Evolutionary conservation across 2,888 invertebrate species (phyloP).

Genomic region (Temnothorax ravouxi): DNA sequence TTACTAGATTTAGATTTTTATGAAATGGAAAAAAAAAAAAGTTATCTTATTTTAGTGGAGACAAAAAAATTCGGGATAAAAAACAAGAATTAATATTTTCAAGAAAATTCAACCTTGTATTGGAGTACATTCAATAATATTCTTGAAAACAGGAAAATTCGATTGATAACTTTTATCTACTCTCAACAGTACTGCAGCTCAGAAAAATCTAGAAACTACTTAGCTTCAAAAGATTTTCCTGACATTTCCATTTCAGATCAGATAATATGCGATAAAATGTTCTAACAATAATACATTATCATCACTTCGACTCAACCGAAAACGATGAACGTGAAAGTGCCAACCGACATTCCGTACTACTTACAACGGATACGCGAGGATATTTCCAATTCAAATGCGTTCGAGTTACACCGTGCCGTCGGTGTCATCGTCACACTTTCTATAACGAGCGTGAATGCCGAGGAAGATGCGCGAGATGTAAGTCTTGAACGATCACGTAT

Average conservation of each 20-base stretch:
- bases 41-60: not conserved
- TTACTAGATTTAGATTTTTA: not conserved
- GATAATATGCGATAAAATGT: not conserved
- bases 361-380: constrained; percentile 38
- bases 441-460: constrained; percentile 40
- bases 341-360: constrained; percentile 54
- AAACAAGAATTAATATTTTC: not conserved
- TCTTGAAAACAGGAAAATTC: not conserved
- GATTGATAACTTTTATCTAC: not conserved
- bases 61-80: not conserved
- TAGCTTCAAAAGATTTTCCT: not conserved
- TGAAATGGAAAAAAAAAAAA: not conserved
- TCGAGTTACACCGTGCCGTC: constrained; percentile 44
- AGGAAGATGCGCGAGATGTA: not conserved
- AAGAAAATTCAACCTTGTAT: not conserved
- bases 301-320: not conserved
- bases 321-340: constrained; percentile 60
- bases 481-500: constrained; percentile 13
- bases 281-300: not conserved
- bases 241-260: not conserved
- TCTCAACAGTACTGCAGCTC: not conserved
- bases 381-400: constrained; percentile 69
- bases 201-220: not conserved
- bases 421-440: constrained; percentile 65
- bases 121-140: not conserved